phyloP scores from a whole-genome alignment of 23 tunicate species.

The Trididemnum nubilum region DNA sequence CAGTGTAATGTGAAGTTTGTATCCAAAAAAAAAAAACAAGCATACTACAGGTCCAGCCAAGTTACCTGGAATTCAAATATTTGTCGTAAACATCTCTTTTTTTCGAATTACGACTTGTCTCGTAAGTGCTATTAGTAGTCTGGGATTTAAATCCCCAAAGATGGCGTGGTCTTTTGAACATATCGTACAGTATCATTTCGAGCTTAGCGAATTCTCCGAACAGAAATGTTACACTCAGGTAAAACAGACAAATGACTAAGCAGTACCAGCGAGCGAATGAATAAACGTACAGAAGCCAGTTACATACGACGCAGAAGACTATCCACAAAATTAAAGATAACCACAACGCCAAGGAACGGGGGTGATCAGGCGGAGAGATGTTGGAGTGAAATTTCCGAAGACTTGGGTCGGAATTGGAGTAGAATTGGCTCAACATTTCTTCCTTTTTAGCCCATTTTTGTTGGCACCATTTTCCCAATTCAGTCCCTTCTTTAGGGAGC shows the following conservation, averaged over 20 bases:
- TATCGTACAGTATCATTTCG: constrained; percentile 75
- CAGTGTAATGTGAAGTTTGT: too few species aligned
- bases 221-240: constrained; percentile 35
- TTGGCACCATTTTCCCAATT: constrained; percentile 61
- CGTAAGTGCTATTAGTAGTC: neutral
- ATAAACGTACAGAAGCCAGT: constrained; percentile 5
- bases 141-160: constrained; percentile 9
- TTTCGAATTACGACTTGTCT: neutral
- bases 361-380: constrained; percentile 30
- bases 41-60: too few species aligned
- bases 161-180: constrained; percentile 23
- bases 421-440: constrained; percentile 48
- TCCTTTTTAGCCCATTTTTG: constrained; percentile 74
- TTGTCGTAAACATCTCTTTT: neutral
- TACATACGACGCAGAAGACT: neutral
- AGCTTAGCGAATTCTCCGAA: constrained; percentile 80
- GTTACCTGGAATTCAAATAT: neutral
- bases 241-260: constrained; percentile 38
- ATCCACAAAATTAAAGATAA: constrained; percentile 43
- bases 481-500: constrained; percentile 70
- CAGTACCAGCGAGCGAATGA: constrained; percentile 59
- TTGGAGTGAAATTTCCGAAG: constrained; percentile 51
- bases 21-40: too few species aligned
- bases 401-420: constrained; percentile 33
- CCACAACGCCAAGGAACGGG: constrained; percentile 47